These are phyloP conservation scores for Ochropacha duplaris DNA, from an alignment of 2,888 invertebrate genomes.

Conservation along the genomic window DNA sequence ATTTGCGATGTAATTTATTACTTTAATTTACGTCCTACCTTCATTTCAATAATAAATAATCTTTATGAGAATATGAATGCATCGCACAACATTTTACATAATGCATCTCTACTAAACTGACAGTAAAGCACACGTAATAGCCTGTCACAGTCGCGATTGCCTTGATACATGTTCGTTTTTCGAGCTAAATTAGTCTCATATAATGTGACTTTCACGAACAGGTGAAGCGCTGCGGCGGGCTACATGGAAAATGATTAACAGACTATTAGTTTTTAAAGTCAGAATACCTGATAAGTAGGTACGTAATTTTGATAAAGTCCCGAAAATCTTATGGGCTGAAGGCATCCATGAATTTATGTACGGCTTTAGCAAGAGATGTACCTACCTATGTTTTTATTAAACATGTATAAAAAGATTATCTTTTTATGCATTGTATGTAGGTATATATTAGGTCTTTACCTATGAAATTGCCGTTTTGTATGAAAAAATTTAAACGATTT, in stretches of 20 bases:
- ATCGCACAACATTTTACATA: not conserved
- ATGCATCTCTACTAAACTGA: not conserved
- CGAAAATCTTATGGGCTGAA: too few relatives aligned
- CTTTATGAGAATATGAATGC: not conserved
- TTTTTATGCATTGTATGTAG: too few relatives aligned
- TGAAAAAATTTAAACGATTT: too few relatives aligned
- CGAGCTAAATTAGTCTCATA: constrained; percentile 3
- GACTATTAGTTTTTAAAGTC: not conserved
- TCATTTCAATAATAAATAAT: not conserved
- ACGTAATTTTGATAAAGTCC: too few relatives aligned
- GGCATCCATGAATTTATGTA: too few relatives aligned
- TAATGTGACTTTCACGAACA: not conserved
- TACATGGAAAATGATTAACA: not conserved
- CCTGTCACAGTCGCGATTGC: constrained; percentile 5
- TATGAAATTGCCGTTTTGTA: too few relatives aligned
- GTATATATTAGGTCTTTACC: too few relatives aligned
- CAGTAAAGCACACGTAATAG: constrained; percentile 4
- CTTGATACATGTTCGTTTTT: constrained; percentile 3
- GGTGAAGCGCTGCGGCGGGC: not conserved
- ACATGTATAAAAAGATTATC: too few relatives aligned
- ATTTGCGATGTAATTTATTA: not conserved
- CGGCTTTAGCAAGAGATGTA: too few relatives aligned
- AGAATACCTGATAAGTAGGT: too few relatives aligned
- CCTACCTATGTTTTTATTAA: too few relatives aligned
- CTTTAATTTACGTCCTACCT: not conserved